A percentile compares a stretch with the other conserved stretches of the same genome.
Conservation (phyloP, 37 sponge, comb jelly and placozoan genomes). For the Diacarnus erythraeanus region DNA sequence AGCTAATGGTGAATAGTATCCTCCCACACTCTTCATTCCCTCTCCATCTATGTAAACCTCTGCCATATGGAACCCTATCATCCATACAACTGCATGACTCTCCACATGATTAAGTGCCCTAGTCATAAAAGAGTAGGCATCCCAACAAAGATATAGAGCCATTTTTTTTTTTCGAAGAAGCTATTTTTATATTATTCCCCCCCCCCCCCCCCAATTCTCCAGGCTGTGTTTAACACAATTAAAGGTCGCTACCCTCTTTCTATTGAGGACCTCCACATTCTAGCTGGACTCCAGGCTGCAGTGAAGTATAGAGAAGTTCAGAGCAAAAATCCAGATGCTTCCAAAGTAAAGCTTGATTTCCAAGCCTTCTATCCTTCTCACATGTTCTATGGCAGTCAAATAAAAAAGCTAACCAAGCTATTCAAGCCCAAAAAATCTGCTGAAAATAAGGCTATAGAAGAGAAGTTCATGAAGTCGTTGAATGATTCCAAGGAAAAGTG, state of each 20-base stretch:
- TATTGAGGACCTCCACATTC: constrained; percentile 36
- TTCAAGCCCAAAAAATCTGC: constrained; percentile 28
- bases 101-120: too few relatives aligned
- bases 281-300: constrained; percentile 74
- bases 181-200: neutral
- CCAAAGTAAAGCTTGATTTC: neutral
- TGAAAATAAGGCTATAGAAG: neutral
- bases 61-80: too few relatives aligned
- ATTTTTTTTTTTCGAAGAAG: too few relatives aligned
- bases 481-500: constrained; percentile 13
- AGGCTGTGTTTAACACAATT: constrained; percentile 78
- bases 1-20: too few relatives aligned
- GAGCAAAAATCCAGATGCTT: neutral
- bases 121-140: too few relatives aligned
- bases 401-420: neutral
- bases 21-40: too few relatives aligned
- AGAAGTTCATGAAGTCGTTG: constrained; percentile 4
- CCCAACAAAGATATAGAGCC: too few relatives aligned
- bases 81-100: too few relatives aligned
- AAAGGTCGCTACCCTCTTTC: constrained; percentile 67
- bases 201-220: neutral
- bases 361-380: neutral
- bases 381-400: neutral
- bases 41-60: too few relatives aligned
- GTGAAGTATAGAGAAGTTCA: neutral